Percentiles rank a stretch among this genome's conserved stretches.
Evolutionary conservation across 2,797 vertebrate species (phyloP).

Genomic region (Micrastur ruficollis): DNA sequence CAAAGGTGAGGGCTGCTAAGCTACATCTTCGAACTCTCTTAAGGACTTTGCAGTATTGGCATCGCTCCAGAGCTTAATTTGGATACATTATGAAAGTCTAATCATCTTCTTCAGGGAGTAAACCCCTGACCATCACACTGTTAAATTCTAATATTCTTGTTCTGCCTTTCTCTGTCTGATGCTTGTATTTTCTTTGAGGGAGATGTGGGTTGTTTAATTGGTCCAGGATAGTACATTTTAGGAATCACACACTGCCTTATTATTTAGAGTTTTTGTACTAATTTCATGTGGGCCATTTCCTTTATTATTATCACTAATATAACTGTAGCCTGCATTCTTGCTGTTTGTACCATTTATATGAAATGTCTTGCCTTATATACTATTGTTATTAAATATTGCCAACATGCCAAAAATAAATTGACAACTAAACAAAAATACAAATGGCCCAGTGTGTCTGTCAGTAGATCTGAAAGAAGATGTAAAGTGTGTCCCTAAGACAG

Average conservation of each 20-base stretch:
- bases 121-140: background rate
- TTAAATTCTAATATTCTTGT: background rate
- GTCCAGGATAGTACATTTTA: background rate
- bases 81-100: constrained; percentile 9
- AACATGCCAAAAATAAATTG: background rate
- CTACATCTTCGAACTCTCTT: constrained; percentile 24
- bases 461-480: background rate
- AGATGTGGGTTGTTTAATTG: background rate
- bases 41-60: constrained; percentile 9
- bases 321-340: background rate
- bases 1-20: constrained; percentile 5
- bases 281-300: background rate
- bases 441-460: background rate
- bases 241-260: background rate
- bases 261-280: background rate
- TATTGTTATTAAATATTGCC: background rate
- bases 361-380: background rate
- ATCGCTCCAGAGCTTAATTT: constrained; percentile 28
- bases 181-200: background rate
- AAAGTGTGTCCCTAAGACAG: background rate
- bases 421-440: background rate
- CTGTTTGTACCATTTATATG: background rate
- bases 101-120: constrained; percentile 11
- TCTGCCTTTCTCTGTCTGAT: background rate
- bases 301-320: background rate